Conservation (phyloP, 2,888 invertebrate genomes). For the Melipona bicolor region DNA sequence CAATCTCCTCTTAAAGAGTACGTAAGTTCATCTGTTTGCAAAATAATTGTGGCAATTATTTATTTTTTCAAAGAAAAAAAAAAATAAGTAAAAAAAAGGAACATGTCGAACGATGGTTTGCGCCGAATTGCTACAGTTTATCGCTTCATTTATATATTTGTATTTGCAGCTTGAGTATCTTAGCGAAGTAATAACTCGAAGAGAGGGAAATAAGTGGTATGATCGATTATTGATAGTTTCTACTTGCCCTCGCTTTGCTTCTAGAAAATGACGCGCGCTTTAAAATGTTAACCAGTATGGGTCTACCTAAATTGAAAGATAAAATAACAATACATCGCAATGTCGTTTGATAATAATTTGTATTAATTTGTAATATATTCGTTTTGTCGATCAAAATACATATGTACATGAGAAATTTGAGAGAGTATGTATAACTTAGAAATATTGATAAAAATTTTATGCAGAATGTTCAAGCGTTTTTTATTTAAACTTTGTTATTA, state of each 20-base stretch:
- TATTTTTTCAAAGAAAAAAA: background rate
- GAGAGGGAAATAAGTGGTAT: background rate
- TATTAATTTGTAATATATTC: background rate
- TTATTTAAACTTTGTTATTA: background rate
- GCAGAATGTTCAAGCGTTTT: background rate
- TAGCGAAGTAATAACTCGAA: background rate
- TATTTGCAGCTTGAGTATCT: conserved; percentile 23
- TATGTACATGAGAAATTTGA: background rate
- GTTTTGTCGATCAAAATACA: background rate
- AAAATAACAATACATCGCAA: conserved; percentile 1
- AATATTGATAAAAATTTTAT: background rate
- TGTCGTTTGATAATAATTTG: conserved; percentile 10
- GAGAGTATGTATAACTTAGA: background rate
- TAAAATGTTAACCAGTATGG: conserved; percentile 47
- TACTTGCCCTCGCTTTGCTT: conserved; percentile 43
- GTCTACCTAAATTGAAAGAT: background rate
- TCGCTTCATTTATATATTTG: conserved; percentile 30
- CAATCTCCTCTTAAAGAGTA: background rate
- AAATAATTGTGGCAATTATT: conserved; percentile 6
- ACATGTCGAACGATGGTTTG: conserved; percentile 16
- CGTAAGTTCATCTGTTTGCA: background rate
- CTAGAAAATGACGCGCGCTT: conserved; percentile 46
- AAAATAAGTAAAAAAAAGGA: too few species aligned
- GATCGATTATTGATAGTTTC: background rate
- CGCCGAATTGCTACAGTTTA: conserved; percentile 21